Conservation (phyloP, 2,888 invertebrate species). For the Aromia moschata region DNA sequence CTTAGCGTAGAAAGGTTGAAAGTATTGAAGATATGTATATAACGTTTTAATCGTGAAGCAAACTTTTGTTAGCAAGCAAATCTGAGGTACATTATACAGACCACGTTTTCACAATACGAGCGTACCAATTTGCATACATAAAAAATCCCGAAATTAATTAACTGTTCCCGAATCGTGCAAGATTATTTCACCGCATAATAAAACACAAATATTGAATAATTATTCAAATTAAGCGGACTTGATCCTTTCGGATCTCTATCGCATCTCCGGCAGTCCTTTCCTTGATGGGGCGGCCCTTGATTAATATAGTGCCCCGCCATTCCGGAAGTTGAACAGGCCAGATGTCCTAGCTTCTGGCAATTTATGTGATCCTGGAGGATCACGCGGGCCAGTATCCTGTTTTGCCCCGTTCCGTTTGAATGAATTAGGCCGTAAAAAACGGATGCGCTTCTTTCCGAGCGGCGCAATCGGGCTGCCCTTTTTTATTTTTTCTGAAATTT, state of each 20-base stretch:
- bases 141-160: background rate
- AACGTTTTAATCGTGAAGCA: no score
- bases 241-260: constrained; percentile 19
- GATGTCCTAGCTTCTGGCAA: constrained; percentile 24
- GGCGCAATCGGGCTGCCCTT: background rate
- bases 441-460: background rate
- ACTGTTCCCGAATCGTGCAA: background rate
- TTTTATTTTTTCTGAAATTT: no score
- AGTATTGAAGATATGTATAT: no score
- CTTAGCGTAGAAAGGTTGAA: no score
- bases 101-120: no score
- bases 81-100: no score
- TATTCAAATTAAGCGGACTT: constrained; percentile 23
- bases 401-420: constrained; percentile 13
- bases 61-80: no score
- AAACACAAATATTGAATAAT: constrained; percentile 25
- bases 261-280: constrained; percentile 17
- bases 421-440: background rate
- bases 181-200: constrained; percentile 11
- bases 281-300: constrained; percentile 20
- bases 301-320: constrained; percentile 22
- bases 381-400: constrained; percentile 18
- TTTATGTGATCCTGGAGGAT: constrained; percentile 23
- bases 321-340: constrained; percentile 18
- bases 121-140: background rate